phyloP scores from a whole-genome alignment of 2,888 invertebrate genomes.

The Hemistola chrysoprasaria region DNA sequence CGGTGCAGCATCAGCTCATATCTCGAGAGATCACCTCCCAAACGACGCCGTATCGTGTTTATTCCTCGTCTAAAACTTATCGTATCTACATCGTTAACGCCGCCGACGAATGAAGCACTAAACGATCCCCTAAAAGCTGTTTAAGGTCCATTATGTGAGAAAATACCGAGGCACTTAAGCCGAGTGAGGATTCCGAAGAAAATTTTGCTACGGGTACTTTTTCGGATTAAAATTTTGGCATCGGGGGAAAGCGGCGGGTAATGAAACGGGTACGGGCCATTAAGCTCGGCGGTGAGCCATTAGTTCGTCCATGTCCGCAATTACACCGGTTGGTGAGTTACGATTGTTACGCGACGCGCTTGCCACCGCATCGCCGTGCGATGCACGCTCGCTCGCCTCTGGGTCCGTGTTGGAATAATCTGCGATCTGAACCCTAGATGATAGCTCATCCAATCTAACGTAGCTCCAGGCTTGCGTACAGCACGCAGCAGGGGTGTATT shows the following conservation, averaged over 20 bases:
- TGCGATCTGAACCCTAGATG: no score
- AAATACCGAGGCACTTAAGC: conserved; percentile 57
- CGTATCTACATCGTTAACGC: conserved; percentile 67
- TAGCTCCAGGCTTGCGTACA: background rate
- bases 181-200: conserved; percentile 35
- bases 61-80: conserved; percentile 57
- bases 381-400: no score
- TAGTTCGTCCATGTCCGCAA: conserved; percentile 63
- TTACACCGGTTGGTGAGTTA: conserved; percentile 62
- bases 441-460: no score
- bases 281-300: conserved; percentile 55
- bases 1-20: conserved; percentile 12
- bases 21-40: conserved; percentile 31
- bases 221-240: conserved; percentile 67
- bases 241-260: conserved; percentile 53
- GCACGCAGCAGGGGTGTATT: background rate
- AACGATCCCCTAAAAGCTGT: conserved; percentile 60
- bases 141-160: conserved; percentile 60
- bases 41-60: conserved; percentile 55
- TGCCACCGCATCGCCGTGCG: no score
- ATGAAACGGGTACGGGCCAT: conserved; percentile 68
- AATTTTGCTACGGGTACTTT: conserved; percentile 40
- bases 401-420: no score
- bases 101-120: conserved; percentile 53
- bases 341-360: conserved; percentile 41